These are phyloP conservation scores for Paraescarpia echinospica DNA, from an alignment of 1,140 invertebrate genomes.

Conservation along the genomic window DNA sequence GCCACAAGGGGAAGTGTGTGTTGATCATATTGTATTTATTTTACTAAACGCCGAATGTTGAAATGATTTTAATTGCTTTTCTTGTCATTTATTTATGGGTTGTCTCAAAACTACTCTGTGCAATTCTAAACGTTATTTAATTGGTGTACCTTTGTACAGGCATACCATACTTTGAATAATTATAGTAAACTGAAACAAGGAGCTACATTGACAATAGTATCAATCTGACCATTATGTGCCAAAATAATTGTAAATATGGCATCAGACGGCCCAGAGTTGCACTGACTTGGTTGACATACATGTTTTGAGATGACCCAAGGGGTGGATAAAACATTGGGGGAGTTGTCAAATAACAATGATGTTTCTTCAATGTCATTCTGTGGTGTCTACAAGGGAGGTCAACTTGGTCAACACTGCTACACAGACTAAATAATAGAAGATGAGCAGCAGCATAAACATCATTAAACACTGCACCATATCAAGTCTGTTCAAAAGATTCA, in stretches of 20 bases:
- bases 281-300: not conserved
- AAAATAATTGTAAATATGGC: too few relatives aligned
- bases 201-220: too few relatives aligned
- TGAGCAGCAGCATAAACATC: too few relatives aligned
- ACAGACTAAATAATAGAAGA: too few relatives aligned
- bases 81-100: not conserved
- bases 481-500: too few relatives aligned
- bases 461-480: too few relatives aligned
- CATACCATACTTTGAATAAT: not conserved
- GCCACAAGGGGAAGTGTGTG: not conserved
- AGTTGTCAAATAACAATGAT: not conserved
- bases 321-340: not conserved
- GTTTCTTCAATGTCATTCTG: not conserved
- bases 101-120: not conserved
- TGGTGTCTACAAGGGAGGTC: not conserved
- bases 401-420: too few relatives aligned
- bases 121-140: not conserved
- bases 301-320: not conserved
- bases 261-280: not conserved
- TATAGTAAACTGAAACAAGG: not conserved
- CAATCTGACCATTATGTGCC: too few relatives aligned
- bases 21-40: not conserved
- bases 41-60: conserved; percentile 1
- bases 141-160: too few relatives aligned
- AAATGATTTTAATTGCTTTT: not conserved